phyloP scores from a whole-genome alignment of 2,797 vertebrate genomes.

The Falco columbarius region DNA sequence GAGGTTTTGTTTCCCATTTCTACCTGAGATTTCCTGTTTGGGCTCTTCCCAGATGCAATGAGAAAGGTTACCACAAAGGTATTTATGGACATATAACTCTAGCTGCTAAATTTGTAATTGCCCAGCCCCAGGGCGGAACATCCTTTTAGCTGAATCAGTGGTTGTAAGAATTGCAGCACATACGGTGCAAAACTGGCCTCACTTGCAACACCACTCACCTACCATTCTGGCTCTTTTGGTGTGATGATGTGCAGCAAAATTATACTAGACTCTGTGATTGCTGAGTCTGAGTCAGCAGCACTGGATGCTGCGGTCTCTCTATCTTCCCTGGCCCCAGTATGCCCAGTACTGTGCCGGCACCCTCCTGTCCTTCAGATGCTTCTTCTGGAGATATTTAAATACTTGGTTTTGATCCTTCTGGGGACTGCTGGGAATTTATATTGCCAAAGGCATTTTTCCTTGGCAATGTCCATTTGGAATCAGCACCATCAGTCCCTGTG shows the following conservation, averaged over 20 bases:
- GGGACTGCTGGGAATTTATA: not conserved
- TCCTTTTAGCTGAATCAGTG: conserved; percentile 56
- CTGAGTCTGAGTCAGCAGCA: not conserved
- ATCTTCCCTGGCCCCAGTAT: not conserved
- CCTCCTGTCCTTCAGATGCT: not conserved
- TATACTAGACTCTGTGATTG: not conserved
- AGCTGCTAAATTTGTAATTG: conserved; percentile 63
- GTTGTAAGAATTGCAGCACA: not conserved
- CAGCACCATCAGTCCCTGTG: not conserved
- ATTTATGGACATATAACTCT: conserved; percentile 53
- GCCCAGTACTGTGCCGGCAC: not conserved
- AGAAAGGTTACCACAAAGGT: conserved; percentile 57
- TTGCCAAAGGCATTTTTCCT: not conserved
- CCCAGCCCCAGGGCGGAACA: conserved; percentile 45
- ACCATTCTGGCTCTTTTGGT: not conserved
- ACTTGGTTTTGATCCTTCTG: not conserved
- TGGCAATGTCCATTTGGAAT: not conserved
- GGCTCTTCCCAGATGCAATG: conserved; percentile 42
- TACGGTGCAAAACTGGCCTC: not conserved
- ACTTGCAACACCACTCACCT: conserved; percentile 4
- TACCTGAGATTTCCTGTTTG: conserved; percentile 69
- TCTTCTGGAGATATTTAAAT: not conserved
- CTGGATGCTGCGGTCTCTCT: not conserved
- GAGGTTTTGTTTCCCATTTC: conserved; percentile 59
- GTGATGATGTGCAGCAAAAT: not conserved